These are phyloP conservation scores for Pachydiplax longipennis DNA, from an alignment of 2,888 invertebrate genomes.

Conservation along the genomic window DNA sequence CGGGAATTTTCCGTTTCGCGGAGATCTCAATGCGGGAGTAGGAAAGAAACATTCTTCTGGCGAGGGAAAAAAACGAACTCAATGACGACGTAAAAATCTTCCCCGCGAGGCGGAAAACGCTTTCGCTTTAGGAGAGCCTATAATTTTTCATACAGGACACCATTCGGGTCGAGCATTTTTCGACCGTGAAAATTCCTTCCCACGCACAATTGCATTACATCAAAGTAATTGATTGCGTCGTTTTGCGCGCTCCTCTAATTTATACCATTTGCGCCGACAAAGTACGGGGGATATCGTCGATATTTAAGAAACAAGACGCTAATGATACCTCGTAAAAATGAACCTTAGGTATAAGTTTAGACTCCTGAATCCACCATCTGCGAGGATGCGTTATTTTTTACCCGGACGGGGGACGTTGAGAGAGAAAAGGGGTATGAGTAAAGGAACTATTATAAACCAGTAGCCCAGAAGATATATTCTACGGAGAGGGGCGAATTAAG, in stretches of 20 bases:
- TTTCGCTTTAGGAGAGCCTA: too few relatives aligned
- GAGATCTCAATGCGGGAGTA: not conserved
- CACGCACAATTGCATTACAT: too few relatives aligned
- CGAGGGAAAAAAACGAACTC: not conserved
- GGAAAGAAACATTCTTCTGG: not conserved
- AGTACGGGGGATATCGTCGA: not conserved
- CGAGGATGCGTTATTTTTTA: not conserved
- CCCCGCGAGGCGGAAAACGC: not conserved
- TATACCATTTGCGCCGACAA: not conserved
- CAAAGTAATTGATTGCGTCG: too few relatives aligned
- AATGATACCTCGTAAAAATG: not conserved
- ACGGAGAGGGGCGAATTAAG: not conserved
- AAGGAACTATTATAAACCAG: not conserved
- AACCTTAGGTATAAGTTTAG: not conserved
- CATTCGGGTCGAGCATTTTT: too few relatives aligned
- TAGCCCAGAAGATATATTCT: not conserved
- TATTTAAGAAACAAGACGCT: not conserved
- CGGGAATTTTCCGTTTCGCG: not conserved
- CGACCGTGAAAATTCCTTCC: too few relatives aligned
- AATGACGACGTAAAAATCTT: not conserved
- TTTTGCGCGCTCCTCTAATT: too few relatives aligned
- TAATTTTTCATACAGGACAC: too few relatives aligned
- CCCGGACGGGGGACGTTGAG: not conserved
- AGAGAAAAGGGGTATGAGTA: not conserved
- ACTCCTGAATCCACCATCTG: not conserved